Evolutionary conservation across 2,113 vertebrate genomes (phyloP).

Genomic region (Tyrannus savana): DNA sequence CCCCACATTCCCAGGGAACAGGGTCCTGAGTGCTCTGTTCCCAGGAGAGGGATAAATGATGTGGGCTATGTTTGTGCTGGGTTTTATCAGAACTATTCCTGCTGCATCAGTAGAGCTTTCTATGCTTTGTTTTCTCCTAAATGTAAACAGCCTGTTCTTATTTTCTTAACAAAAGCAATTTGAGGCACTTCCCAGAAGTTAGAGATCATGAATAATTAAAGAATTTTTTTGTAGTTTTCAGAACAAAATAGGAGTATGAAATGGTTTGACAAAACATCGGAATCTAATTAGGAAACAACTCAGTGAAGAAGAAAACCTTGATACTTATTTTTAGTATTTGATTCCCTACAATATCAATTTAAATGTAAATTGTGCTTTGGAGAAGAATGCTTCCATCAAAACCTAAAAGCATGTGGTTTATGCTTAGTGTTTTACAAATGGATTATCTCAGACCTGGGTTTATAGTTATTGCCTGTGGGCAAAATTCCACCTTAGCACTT

Average conservation of each 20-base stretch:
- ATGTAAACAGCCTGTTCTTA: not conserved
- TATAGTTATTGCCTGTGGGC: not conserved
- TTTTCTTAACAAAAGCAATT: not conserved
- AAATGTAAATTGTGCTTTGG: slow-evolving; percentile 38
- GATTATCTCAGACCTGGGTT: not conserved
- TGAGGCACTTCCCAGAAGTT: not conserved
- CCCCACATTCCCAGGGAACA: accelerated
- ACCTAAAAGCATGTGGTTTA: not conserved
- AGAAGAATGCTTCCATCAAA: not conserved
- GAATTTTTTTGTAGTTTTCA: not conserved
- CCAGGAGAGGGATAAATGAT: accelerated
- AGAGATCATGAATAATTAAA: slow-evolving; percentile 16
- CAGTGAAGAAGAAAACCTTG: not conserved
- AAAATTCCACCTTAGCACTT: not conserved
- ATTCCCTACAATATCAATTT: slow-evolving; percentile 1
- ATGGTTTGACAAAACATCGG: not conserved
- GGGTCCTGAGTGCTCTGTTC: accelerated
- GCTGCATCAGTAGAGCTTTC: not conserved
- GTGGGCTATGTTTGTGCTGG: not conserved
- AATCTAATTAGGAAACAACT: slow-evolving; percentile 40
- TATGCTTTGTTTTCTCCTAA: not conserved
- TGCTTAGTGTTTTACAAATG: not conserved
- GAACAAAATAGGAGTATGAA: not conserved
- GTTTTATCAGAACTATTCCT: not conserved
- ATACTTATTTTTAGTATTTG: not conserved